Evolutionary conservation across 1,140 invertebrate genomes (phyloP), one percentile per base, ranked within the genome.

Genomic region (Diorhabda carinulata): DNA sequence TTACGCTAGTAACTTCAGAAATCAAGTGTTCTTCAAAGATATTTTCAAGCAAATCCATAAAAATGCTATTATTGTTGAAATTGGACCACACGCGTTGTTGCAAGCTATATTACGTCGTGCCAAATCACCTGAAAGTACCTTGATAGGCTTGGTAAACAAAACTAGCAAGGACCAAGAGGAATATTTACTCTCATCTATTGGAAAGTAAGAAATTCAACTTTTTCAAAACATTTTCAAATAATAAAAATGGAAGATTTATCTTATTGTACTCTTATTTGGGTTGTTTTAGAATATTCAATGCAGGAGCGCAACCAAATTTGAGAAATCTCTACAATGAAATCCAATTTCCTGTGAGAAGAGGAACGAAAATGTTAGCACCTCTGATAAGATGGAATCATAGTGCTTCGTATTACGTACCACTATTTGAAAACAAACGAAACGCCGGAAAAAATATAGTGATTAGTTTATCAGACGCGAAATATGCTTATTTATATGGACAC

Each of bases 1-100:
- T 82, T 94, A 97, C 80, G 94, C 97, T 1, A 98, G 98, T 84
- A 99, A 98, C 82, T 84, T 98, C 52, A 84, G 97, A 8, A 94
- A 92, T 52, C 92, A 91, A 3, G 92, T 93, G 8, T 81, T 91
- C 0, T 93, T 93, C 84, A 85, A 91, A 72, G 93, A 96, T 77
- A 94, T 91, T 40, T 74, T 97, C 57, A 78, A 86, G 68, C 89
- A 94, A 77, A 84, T 98, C 3, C 97, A 96, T 5, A 87, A 88
- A 70, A 92, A 95, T 78, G 95, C 96, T 3, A 84, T 98, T 70
- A 87, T 92, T 41, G 88, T 99, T 71, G 96, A 99, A 85, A 89
- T 98, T 68, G 95, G 95, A 40, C 96, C 96, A 1, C 94, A 96
- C 79, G 91, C 90, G 74, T 84, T 98, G 5, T 82, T 98, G 5